Percentiles rank a stretch among this genome's conserved stretches.
Evolutionary conservation across 2,888 invertebrate genomes (phyloP).

Genomic region (Rapana venosa): DNA sequence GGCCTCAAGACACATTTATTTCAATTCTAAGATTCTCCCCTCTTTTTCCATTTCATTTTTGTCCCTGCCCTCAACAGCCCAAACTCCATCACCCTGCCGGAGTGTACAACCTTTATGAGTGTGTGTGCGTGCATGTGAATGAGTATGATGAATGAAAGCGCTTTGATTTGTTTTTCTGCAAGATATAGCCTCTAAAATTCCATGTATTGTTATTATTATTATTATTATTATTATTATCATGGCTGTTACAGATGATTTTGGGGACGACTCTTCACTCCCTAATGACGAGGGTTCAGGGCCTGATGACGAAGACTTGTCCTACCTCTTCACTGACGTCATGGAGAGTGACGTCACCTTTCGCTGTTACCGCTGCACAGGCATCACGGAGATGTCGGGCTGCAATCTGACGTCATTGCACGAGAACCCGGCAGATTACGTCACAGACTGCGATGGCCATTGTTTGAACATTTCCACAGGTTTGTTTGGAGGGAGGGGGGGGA

Average conservation of each 20-base stretch:
- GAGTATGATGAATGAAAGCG: no score
- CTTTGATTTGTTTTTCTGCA: no score
- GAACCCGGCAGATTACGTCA: conserved; percentile 30
- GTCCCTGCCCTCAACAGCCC: no score
- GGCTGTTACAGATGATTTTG: neutral
- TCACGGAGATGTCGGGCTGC: conserved; percentile 9
- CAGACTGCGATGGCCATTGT: conserved; percentile 32
- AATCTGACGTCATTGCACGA: conserved; percentile 31
- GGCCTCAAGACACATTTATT: no score
- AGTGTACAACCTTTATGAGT: no score
- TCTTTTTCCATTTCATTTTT: no score
- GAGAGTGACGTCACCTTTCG: conserved; percentile 16
- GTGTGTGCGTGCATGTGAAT: no score
- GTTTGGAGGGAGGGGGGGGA: neutral
- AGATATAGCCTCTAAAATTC: no score
- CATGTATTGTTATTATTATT: neutral
- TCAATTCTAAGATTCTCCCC: no score
- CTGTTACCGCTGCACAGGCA: conserved; percentile 39
- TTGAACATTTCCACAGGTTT: conserved; percentile 42
- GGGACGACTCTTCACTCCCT: neutral
- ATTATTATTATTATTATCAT: no score
- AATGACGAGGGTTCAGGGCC: conserved; percentile 34
- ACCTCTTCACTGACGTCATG: conserved; percentile 25
- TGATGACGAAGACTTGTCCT: conserved; percentile 32
- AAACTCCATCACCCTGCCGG: no score